phyloP scores from a whole-genome alignment of 2,888 invertebrate species.

The Linnaemya vulpina region DNA sequence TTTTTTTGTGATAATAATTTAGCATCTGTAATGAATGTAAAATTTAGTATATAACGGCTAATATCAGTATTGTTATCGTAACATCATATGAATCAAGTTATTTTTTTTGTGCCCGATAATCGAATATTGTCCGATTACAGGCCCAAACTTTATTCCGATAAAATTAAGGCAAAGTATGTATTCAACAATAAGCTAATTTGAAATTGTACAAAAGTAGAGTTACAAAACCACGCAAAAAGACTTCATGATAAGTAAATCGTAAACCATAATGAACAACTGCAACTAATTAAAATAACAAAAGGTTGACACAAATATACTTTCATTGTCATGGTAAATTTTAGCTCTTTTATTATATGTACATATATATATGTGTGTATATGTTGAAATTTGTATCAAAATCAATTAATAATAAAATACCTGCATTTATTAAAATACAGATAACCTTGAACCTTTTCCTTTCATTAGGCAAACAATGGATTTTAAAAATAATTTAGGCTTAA shows the following conservation, averaged over 20 bases:
- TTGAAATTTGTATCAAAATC: neutral
- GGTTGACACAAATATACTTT: slow-evolving; percentile 34
- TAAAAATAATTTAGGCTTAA: slow-evolving; percentile 12
- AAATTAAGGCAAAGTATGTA: no score
- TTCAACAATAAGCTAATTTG: neutral
- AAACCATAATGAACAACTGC: neutral
- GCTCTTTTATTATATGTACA: neutral
- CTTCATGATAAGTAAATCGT: neutral
- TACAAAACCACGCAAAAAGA: neutral
- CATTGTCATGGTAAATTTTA: slow-evolving; percentile 36
- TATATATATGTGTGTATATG: neutral
- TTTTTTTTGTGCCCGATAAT: no score
- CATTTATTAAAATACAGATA: neutral
- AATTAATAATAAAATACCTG: neutral
- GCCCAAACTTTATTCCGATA: no score
- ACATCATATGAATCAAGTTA: no score
- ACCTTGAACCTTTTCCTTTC: slow-evolving; percentile 40
- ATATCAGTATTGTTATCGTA: no score
- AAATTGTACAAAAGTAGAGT: neutral
- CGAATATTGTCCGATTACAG: no score
- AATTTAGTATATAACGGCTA: no score
- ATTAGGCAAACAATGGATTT: neutral
- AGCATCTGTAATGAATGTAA: no score
- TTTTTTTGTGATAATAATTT: no score
- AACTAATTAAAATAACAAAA: slow-evolving; percentile 1